Evolutionary conservation across 1,140 invertebrate species (phyloP).

Genomic region (Belonocnema kinseyi): DNA sequence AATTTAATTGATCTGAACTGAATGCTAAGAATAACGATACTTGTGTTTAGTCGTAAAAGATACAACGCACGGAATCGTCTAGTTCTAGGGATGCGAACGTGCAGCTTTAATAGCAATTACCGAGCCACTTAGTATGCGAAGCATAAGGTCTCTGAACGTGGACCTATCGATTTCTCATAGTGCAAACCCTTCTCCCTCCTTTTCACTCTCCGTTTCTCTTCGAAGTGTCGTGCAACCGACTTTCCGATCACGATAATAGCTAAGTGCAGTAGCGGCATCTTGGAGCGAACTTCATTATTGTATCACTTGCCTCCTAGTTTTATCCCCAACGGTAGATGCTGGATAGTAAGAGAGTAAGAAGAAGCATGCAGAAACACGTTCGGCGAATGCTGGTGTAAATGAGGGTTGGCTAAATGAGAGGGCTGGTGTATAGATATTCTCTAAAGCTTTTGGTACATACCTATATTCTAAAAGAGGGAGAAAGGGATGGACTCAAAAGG

Average conservation of each 20-base stretch:
- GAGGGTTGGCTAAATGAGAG: slow-evolving; percentile 4
- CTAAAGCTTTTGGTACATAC: background rate
- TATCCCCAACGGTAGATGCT: background rate
- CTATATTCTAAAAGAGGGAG: background rate
- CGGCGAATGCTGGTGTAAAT: slow-evolving; percentile 9
- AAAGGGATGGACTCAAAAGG: background rate
- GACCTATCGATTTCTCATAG: slow-evolving; percentile 17
- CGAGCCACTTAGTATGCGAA: slow-evolving; percentile 3
- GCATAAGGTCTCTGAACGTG: slow-evolving; percentile 19
- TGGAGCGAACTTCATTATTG: slow-evolving; percentile 28
- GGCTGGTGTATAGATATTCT: background rate
- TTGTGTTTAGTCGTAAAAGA: background rate
- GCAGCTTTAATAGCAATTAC: slow-evolving; percentile 26
- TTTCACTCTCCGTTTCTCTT: slow-evolving; percentile 17
- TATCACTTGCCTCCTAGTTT: slow-evolving; percentile 25
- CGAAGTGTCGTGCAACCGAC: slow-evolving; percentile 9
- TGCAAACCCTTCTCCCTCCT: background rate
- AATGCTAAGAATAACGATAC: background rate
- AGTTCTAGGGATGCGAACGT: background rate
- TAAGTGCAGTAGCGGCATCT: slow-evolving; percentile 19
- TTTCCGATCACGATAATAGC: slow-evolving; percentile 27
- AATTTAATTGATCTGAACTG: background rate
- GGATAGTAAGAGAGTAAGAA: background rate
- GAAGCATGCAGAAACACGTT: slow-evolving; percentile 9
- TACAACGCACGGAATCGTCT: slow-evolving; percentile 2